Evolutionary conservation across 2,113 vertebrate species (phyloP).

Genomic region (Pongo abelii): DNA sequence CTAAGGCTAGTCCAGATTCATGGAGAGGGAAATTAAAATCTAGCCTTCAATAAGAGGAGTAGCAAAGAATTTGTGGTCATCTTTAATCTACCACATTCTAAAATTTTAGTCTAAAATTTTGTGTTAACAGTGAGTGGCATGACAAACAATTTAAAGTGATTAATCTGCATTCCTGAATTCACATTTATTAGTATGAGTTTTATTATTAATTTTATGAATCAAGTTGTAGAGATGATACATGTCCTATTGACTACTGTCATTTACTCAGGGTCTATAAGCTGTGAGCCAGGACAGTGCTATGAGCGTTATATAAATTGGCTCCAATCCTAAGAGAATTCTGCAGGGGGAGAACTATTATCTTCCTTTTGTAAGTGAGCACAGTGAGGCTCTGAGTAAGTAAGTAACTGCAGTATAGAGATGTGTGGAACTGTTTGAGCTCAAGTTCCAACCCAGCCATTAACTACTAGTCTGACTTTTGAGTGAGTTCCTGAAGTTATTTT

Average conservation of each 20-base stretch:
- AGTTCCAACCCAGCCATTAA: neutral
- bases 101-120: constrained; percentile 2
- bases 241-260: neutral
- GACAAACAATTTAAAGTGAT: neutral
- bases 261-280: neutral
- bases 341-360: neutral
- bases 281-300: neutral
- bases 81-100: neutral
- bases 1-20: neutral
- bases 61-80: neutral
- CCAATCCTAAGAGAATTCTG: neutral
- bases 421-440: neutral
- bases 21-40: neutral
- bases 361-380: neutral
- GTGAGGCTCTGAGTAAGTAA: neutral
- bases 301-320: neutral
- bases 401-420: neutral
- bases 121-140: neutral
- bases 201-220: constrained; percentile 26
- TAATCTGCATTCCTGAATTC: neutral
- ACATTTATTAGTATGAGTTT: neutral
- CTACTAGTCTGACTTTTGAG: neutral
- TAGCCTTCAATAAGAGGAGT: neutral
- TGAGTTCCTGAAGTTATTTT: neutral
- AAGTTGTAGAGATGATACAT: neutral